Conservation (phyloP, 2,113 vertebrate genomes). For the Oncorhynchus tshawytscha region DNA sequence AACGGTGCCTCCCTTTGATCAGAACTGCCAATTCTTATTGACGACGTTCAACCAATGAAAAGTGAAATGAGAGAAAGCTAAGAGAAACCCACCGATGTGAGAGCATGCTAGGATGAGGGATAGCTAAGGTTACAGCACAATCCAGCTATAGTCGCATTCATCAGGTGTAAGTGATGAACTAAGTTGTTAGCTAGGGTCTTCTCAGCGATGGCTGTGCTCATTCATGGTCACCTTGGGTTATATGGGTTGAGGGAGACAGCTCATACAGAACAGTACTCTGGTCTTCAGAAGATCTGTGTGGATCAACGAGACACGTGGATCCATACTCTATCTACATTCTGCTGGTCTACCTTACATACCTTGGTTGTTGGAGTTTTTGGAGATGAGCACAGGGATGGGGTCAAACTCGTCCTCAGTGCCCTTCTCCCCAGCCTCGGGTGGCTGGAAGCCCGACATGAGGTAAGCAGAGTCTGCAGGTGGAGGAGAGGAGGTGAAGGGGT, state of each 20-base stretch:
- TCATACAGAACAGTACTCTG: conserved; percentile 8
- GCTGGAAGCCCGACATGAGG: conserved; percentile 78
- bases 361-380: conserved; percentile 95
- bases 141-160: conserved; percentile 39
- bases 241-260: conserved; percentile 1
- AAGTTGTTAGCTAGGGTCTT: not conserved
- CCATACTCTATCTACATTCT: not conserved
- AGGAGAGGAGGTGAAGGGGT: conserved; percentile 61
- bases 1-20: conserved; percentile 4
- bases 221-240: conserved; percentile 19
- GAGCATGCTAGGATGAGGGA: conserved; percentile 48
- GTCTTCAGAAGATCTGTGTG: conserved; percentile 31
- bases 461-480: conserved; percentile 89
- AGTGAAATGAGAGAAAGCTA: conserved; percentile 15
- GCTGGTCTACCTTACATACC: conserved; percentile 78
- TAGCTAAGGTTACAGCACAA: conserved; percentile 43
- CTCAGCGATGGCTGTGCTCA: conserved; percentile 14
- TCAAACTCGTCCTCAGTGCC: conserved; percentile 96
- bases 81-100: conserved; percentile 40
- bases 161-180: conserved; percentile 27
- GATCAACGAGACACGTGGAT: not conserved
- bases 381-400: conserved; percentile 96
- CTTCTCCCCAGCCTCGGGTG: conserved; percentile 76
- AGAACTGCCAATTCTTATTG: conserved; percentile 7
- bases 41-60: conserved; percentile 5